phyloP scores from a whole-genome alignment of 2,888 invertebrate species.

The Coronaproctus castanopsis region DNA sequence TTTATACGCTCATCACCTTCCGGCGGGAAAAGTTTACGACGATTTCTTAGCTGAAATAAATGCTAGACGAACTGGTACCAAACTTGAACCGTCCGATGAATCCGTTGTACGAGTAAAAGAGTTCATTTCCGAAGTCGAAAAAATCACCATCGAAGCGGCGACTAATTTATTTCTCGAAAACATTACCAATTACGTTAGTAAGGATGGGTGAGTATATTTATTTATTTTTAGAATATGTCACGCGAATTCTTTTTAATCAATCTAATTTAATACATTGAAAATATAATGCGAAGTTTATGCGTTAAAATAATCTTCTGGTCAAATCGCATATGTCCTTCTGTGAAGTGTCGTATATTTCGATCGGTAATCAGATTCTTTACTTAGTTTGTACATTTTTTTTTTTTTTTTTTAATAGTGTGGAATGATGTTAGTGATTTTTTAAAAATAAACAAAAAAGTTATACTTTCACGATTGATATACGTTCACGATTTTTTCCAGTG shows the following conservation, averaged over 20 bases:
- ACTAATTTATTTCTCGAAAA: conserved; percentile 14
- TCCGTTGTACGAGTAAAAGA: background rate
- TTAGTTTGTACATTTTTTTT: no score
- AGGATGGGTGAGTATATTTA: conserved; percentile 12
- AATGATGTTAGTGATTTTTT: no score
- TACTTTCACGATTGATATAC: no score
- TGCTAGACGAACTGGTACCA: background rate
- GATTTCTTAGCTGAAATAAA: background rate
- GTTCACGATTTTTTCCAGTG: no score
- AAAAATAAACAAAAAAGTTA: no score
- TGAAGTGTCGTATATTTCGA: no score
- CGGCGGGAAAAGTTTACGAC: conserved; percentile 12
- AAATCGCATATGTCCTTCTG: no score
- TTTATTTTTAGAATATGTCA: no score
- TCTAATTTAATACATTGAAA: background rate
- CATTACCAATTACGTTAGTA: conserved; percentile 13
- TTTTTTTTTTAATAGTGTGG: no score
- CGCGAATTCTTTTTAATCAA: no score
- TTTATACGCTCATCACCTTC: conserved; percentile 34
- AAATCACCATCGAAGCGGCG: conserved; percentile 9
- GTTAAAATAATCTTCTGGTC: background rate
- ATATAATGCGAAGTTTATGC: background rate
- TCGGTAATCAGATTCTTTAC: no score
- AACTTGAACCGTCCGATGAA: background rate
- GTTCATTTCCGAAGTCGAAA: background rate